phyloP scores from a whole-genome alignment of 2,797 vertebrate genomes.

The Strix occidentalis region DNA sequence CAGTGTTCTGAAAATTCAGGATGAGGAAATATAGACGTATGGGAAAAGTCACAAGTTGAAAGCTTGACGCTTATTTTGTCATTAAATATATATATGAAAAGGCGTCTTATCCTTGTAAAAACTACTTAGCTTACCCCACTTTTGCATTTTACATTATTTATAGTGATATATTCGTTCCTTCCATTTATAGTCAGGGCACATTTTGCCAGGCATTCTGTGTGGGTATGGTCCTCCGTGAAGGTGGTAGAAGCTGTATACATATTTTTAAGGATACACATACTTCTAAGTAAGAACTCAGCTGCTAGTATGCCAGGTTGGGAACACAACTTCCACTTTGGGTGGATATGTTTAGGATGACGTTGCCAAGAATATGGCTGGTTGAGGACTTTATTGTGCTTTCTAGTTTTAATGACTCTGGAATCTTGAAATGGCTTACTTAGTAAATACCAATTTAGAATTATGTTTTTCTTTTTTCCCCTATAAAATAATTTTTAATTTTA shows the following conservation, averaged over 20 bases:
- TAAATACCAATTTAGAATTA: background rate
- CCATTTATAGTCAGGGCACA: background rate
- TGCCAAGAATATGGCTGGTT: background rate
- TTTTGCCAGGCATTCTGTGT: background rate
- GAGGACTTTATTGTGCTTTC: background rate
- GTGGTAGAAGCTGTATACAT: background rate
- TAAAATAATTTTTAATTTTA: background rate
- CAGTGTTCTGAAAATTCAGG: background rate
- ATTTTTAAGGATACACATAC: background rate
- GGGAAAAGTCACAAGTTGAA: background rate
- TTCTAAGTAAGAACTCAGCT: background rate
- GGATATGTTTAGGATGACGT: background rate
- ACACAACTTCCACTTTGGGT: background rate
- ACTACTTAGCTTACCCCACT: background rate
- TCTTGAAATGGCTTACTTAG: background rate
- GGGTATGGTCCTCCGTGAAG: background rate
- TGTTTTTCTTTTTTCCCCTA: background rate
- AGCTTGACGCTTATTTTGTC: background rate
- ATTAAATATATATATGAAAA: background rate
- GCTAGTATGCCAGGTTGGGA: background rate
- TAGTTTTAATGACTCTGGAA: background rate
- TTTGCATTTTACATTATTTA: background rate
- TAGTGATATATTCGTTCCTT: background rate
- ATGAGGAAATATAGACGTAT: fast-evolving
- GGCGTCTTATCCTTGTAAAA: background rate